Conservation (phyloP, 2,797 vertebrate genomes). For the Tarsius wallacei region DNA sequence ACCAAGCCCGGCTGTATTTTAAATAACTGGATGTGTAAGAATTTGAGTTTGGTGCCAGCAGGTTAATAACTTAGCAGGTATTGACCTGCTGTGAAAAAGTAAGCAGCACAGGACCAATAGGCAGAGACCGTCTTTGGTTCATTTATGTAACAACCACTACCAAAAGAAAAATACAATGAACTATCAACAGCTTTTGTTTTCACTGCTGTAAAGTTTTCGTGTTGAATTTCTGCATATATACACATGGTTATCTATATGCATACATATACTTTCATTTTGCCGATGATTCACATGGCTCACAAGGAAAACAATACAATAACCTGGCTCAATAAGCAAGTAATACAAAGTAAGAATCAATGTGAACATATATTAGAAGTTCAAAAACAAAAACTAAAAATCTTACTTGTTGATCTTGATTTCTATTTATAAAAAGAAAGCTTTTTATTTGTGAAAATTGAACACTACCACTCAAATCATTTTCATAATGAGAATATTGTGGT, state of each 20-base stretch:
- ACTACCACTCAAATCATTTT: background rate
- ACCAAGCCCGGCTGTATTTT: background rate
- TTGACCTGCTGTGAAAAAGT: background rate
- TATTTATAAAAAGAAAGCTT: background rate
- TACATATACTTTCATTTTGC: background rate
- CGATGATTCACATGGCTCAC: background rate
- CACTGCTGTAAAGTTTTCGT: background rate
- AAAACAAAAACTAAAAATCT: background rate
- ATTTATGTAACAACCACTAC: background rate
- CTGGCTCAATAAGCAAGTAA: background rate
- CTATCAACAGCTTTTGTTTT: background rate
- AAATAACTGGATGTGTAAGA: background rate
- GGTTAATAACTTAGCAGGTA: background rate
- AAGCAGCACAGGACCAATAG: background rate
- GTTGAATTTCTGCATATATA: background rate
- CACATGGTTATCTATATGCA: background rate
- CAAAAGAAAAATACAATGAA: background rate
- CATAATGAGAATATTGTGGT: background rate
- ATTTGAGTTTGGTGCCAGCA: background rate
- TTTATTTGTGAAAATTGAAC: background rate
- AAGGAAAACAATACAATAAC: accelerated
- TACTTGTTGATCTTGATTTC: background rate
- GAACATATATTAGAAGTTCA: background rate
- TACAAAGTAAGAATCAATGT: background rate
- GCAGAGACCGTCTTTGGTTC: background rate